Percentiles rank a stretch among this genome's conserved stretches.
Conservation (phyloP, 2,888 invertebrate species). For the Heliconius charithonia region DNA sequence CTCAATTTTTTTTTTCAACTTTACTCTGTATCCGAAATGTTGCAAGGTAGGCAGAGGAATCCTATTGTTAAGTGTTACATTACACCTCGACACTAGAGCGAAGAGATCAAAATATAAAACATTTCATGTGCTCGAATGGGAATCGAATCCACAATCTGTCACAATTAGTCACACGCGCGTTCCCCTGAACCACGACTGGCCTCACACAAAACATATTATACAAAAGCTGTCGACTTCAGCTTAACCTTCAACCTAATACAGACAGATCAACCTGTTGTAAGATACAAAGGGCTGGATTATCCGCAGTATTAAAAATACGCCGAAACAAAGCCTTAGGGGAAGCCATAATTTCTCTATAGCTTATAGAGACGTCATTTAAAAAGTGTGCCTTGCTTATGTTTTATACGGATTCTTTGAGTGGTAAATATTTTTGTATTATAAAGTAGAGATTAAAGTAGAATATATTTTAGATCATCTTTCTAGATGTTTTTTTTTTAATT, state of each 20-base stretch:
- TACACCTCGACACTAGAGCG: too few species aligned
- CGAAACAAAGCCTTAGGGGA: conserved; percentile 49
- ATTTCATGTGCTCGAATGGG: too few species aligned
- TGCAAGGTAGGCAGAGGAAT: too few species aligned
- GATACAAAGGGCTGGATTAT: conserved; percentile 49
- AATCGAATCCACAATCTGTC: too few species aligned
- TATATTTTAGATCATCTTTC: background rate
- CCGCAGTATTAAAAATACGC: conserved; percentile 55
- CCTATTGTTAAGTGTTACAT: too few species aligned
- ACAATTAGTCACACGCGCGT: too few species aligned
- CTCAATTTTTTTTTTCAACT: too few species aligned
- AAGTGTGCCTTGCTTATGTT: conserved; percentile 21
- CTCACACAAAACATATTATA: background rate
- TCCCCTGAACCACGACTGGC: too few species aligned
- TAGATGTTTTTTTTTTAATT: background rate
- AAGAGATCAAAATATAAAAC: too few species aligned
- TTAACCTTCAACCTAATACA: conserved; percentile 29
- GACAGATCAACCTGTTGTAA: conserved; percentile 33
- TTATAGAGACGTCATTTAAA: conserved; percentile 31
- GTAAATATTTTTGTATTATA: background rate
- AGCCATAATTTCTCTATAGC: conserved; percentile 50
- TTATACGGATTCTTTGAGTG: background rate
- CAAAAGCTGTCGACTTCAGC: conserved; percentile 29
- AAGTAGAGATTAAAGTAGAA: background rate
- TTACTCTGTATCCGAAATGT: too few species aligned